Evolutionary conservation across 2,888 invertebrate species (phyloP).

Genomic region (Volucella zonaria): DNA sequence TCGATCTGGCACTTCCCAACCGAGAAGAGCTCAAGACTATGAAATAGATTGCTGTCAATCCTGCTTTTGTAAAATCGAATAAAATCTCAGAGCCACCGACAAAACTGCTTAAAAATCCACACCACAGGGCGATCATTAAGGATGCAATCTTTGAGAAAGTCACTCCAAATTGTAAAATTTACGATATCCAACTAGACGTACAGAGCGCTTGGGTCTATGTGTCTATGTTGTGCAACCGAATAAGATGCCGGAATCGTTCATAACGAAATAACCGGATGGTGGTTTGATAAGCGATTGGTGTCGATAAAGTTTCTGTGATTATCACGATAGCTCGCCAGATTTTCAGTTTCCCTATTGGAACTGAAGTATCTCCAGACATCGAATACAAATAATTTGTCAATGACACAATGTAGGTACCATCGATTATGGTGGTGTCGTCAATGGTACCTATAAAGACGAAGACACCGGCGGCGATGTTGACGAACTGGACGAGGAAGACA

Average conservation of each 20-base stretch:
- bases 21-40: conserved; percentile 97
- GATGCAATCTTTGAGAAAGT: conserved; percentile 97
- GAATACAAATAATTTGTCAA: conserved; percentile 77
- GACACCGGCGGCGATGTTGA: conserved; percentile 62
- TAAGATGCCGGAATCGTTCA: conserved; percentile 94
- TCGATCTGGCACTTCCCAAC: conserved; percentile 92
- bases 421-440: conserved; percentile 48
- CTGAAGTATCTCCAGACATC: conserved; percentile 83
- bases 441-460: conserved; percentile 57
- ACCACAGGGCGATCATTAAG: conserved; percentile 86
- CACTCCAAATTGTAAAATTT: conserved; percentile 89
- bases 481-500: conserved; percentile 64
- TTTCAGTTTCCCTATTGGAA: conserved; percentile 84
- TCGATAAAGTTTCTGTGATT: conserved; percentile 96
- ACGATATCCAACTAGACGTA: conserved; percentile 94
- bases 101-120: conserved; percentile 92
- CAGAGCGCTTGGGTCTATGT: conserved; percentile 95
- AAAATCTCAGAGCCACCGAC: conserved; percentile 88
- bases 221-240: conserved; percentile 91
- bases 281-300: conserved; percentile 96
- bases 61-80: conserved; percentile 90
- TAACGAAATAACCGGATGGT: conserved; percentile 96
- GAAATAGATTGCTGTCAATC: conserved; percentile 92
- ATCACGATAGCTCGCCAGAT: conserved; percentile 86
- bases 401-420: conserved; percentile 75